Evolutionary conservation across 1,140 invertebrate genomes (phyloP).

Genomic region (Diploscapter pachys): DNA sequence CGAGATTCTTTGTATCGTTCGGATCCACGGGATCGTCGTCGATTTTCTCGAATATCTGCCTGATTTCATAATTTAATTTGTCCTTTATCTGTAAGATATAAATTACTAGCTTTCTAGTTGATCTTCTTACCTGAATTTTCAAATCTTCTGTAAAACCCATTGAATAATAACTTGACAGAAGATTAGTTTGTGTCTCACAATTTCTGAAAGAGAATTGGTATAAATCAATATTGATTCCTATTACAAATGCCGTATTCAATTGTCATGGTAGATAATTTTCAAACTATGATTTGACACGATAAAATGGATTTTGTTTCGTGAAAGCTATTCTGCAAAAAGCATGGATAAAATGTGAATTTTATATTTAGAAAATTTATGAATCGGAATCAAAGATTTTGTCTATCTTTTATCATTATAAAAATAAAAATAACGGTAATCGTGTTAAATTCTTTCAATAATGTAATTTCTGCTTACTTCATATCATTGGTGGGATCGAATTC

Average conservation of each 20-base stretch:
- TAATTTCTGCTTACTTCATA: background rate
- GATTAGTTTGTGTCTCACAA: no score
- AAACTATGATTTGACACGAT: no score
- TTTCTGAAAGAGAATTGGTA: no score
- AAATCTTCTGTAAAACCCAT: no score
- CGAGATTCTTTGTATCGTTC: background rate
- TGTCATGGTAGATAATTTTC: no score
- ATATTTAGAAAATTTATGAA: constrained; percentile 12
- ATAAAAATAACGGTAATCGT: constrained; percentile 5
- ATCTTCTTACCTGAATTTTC: no score
- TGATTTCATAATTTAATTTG: background rate
- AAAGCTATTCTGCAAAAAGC: background rate
- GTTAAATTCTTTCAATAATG: background rate
- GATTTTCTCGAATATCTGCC: constrained; percentile 8
- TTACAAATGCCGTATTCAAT: no score
- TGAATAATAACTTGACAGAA: no score
- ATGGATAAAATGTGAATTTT: constrained; percentile 2
- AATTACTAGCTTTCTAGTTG: no score
- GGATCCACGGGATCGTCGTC: constrained; percentile 11
- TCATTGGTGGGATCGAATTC: background rate
- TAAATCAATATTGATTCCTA: no score
- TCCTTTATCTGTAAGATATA: no score
- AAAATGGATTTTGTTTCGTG: no score
- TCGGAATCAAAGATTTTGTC: background rate
- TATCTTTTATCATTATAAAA: background rate